A percentile compares a stretch with the other conserved stretches of the same genome.
Conservation (phyloP, 2,888 invertebrate genomes). For the Catocala nupta region DNA sequence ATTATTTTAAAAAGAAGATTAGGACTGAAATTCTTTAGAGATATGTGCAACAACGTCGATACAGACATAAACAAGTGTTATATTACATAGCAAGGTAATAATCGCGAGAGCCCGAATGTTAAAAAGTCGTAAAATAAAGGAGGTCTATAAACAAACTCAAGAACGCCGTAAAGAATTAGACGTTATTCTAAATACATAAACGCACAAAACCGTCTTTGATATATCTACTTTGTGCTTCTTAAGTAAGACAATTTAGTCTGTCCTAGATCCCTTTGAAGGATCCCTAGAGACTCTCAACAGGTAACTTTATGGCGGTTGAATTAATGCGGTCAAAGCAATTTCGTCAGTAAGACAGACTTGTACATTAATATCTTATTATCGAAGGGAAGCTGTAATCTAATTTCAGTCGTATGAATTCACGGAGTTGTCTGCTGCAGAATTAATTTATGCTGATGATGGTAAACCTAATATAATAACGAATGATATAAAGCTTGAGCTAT, state of each 20-base stretch:
- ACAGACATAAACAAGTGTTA: constrained; percentile 15
- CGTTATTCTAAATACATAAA: constrained; percentile 46
- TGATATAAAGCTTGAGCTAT: too few relatives aligned
- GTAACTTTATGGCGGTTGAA: constrained; percentile 76
- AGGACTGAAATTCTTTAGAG: too few relatives aligned
- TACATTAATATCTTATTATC: constrained; percentile 65
- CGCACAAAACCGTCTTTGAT: constrained; percentile 60
- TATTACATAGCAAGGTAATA: constrained; percentile 24
- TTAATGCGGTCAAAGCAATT: constrained; percentile 80
- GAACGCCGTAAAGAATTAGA: constrained; percentile 45
- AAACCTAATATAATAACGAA: constrained; percentile 6
- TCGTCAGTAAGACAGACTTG: constrained; percentile 61
- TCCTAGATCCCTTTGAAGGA: constrained; percentile 72
- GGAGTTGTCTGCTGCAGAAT: constrained; percentile 26
- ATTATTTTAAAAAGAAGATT: too few relatives aligned
- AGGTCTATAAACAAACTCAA: constrained; percentile 43
- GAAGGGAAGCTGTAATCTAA: constrained; percentile 63
- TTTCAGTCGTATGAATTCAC: constrained; percentile 47
- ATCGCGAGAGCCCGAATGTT: constrained; percentile 16
- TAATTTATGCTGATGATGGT: constrained; percentile 26
- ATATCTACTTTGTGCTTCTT: constrained; percentile 63
- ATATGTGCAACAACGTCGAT: too few relatives aligned
- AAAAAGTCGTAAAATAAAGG: constrained; percentile 44
- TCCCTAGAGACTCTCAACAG: constrained; percentile 72
- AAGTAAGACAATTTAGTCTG: constrained; percentile 74